These are phyloP conservation scores for Corythornis cristatus DNA, from an alignment of 2,113 vertebrate genomes.

Conservation along the genomic window DNA sequence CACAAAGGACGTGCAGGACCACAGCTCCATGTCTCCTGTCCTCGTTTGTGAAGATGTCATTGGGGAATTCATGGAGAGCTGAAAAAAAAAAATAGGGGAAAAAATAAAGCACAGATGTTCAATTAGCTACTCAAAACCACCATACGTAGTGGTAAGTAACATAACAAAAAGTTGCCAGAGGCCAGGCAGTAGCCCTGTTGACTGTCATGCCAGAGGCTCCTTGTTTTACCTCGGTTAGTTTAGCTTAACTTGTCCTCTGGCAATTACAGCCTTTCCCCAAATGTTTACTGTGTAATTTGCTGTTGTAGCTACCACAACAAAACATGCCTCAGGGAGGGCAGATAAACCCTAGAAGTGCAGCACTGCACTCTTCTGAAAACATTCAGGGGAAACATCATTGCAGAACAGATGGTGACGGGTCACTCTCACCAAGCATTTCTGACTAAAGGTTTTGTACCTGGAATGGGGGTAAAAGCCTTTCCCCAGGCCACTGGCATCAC, in stretches of 20 bases:
- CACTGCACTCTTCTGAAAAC: background rate
- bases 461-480: background rate
- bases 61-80: slow-evolving; percentile 95
- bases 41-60: slow-evolving; percentile 90
- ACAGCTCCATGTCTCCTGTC: slow-evolving; percentile 89
- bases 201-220: background rate
- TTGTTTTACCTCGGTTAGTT: background rate
- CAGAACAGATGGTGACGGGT: background rate
- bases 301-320: background rate
- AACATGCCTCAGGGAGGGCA: background rate
- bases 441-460: background rate
- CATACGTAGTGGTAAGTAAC: background rate
- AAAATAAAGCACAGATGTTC: slow-evolving; percentile 54
- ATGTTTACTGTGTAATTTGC: background rate
- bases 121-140: background rate
- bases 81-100: slow-evolving; percentile 42
- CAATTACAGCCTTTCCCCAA: background rate
- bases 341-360: background rate
- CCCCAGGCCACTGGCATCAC: fast-evolving
- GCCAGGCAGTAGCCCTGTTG: background rate
- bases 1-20: slow-evolving; percentile 89
- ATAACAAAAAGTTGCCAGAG: fast-evolving
- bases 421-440: background rate
- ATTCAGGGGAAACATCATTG: background rate
- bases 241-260: background rate